Base-by-base conservation (phyloP, 2,113 vertebrate species). In the Crocuta crocuta region DNA sequence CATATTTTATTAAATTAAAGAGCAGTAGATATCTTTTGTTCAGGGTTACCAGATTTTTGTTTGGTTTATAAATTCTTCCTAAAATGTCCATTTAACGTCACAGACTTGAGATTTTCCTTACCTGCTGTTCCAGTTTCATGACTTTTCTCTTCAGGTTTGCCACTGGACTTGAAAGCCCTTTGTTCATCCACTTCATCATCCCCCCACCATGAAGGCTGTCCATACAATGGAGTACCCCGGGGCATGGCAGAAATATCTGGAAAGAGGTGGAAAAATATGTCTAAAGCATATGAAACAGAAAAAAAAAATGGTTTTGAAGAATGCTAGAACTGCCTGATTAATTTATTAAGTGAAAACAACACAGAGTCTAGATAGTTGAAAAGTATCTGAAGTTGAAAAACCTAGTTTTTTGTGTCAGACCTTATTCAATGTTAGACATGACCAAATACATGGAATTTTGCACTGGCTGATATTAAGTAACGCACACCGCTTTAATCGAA, bases 161-260 rank as follows among this genome's bases (percentile, higher is more conserved):
- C 98, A 88, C 99, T 99, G 81, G 99, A 99, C 96, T 99, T 99
- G 98, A 99, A 99, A 92, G 99, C 99, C 98, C 99, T 99, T 98
- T 99, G 99, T 81, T 99, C 99, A 91, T 99, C 99, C 31, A 99
- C 99, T 23, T 99, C 99, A 61, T 99, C 99, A 50, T 99, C 99
- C 61, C 99, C 99, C 99, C 99, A 99, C 99, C 99, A 99, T 4
- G 99, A 99, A 6, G 99, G 99, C 94, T 99, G 99, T 6, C 99
- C 99, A 74, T 99, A 99, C 74, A 99, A 98, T 4, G 99, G 99
- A 15, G 99, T 99, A 88, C 99, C 99, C 84, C 99, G 99, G 92
- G 99, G 99, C 98, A 99, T 93, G 0, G 99, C 99, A 96, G 99
- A 99, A 97, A 98, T 98, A 97, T 99, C 99, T 98, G 78, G 16